Percentiles rank a stretch among this genome's conserved stretches.
Evolutionary conservation across 1,140 invertebrate genomes (phyloP).

Genomic region (Himalopsyche phryganea): DNA sequence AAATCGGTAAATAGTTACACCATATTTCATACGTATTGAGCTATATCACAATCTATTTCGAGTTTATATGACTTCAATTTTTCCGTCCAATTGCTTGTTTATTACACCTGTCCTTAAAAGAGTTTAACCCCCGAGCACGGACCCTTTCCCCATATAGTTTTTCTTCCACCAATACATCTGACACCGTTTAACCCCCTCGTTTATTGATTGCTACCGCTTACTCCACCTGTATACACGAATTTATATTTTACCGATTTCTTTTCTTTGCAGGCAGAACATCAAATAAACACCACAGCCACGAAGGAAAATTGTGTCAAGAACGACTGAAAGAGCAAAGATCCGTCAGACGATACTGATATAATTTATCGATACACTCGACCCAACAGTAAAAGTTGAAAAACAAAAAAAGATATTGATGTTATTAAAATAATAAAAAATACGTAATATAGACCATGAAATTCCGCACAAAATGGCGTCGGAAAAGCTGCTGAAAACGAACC

Average conservation of each 20-base stretch:
- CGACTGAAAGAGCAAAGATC: conserved; percentile 23
- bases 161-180: conserved; percentile 26
- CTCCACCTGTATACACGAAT: conserved; percentile 16
- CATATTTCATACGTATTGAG: no score
- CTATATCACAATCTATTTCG: no score
- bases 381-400: no score
- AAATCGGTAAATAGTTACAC: no score
- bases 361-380: neutral
- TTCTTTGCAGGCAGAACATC: conserved; percentile 28
- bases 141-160: conserved; percentile 5
- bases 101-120: neutral
- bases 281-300: conserved; percentile 32
- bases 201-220: conserved; percentile 25
- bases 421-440: neutral
- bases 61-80: no score
- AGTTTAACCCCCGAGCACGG: conserved; percentile 6
- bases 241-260: conserved; percentile 16
- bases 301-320: conserved; percentile 30
- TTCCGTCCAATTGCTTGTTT: no score
- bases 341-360: conserved; percentile 14
- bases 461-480: conserved; percentile 10
- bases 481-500: conserved; percentile 5
- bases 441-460: neutral
- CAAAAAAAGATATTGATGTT: neutral
- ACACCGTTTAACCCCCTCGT: conserved; percentile 30